Evolutionary conservation across 2,888 invertebrate genomes (phyloP).

Genomic region (Tinea pellionella): DNA sequence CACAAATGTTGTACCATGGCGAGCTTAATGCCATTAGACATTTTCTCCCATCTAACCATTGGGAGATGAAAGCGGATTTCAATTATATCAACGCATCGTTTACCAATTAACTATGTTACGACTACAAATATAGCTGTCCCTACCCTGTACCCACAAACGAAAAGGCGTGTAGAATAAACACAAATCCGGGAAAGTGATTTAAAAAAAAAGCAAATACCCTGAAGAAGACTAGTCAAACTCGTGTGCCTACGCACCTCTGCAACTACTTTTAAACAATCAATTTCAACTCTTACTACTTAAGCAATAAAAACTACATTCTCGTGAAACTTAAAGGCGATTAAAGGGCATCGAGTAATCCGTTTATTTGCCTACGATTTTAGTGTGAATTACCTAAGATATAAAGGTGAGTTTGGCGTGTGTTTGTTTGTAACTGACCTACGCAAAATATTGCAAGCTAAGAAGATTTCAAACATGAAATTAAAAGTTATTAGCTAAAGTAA

Average conservation of each 20-base stretch:
- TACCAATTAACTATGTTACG: too few relatives aligned
- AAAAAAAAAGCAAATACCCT: background rate
- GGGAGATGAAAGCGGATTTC: too few relatives aligned
- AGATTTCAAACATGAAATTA: background rate
- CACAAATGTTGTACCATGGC: too few relatives aligned
- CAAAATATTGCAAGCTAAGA: background rate
- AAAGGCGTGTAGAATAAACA: background rate
- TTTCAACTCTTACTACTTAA: background rate
- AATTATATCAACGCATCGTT: too few relatives aligned
- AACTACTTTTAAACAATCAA: background rate
- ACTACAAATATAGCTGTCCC: too few relatives aligned
- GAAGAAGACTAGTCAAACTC: constrained; percentile 1
- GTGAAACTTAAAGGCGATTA: background rate
- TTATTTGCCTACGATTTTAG: background rate
- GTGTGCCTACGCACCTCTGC: background rate
- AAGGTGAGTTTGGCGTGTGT: background rate
- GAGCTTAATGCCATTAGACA: too few relatives aligned
- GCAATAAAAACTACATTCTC: background rate
- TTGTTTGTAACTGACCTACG: background rate
- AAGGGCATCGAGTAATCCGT: background rate
- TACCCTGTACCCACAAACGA: too few relatives aligned
- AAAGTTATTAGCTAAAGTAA: too few relatives aligned
- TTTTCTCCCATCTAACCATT: too few relatives aligned
- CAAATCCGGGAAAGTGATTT: constrained; percentile 1
- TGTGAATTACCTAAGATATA: background rate